These are phyloP conservation scores for Lutjanus argentimaculatus DNA, from an alignment of 2,797 vertebrate genomes.

Conservation along the genomic window DNA sequence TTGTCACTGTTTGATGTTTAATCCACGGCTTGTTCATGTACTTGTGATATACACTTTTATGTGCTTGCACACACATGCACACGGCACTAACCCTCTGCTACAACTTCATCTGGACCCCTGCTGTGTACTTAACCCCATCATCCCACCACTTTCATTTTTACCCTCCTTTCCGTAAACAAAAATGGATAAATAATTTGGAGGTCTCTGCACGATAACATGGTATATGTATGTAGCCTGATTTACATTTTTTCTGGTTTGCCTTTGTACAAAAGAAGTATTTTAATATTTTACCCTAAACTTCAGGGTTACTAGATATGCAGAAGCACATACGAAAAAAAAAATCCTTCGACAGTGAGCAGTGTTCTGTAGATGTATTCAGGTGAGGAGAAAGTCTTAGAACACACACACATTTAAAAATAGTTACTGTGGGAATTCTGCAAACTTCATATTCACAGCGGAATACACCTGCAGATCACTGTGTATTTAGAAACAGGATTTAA, in stretches of 20 bases:
- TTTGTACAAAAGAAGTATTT: background rate
- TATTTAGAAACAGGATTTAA: constrained; percentile 47
- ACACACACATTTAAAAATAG: constrained; percentile 13
- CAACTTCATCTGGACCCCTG: constrained; percentile 28
- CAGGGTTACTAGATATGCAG: background rate
- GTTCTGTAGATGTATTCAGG: background rate
- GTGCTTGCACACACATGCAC: constrained; percentile 17
- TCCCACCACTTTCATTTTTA: constrained; percentile 19
- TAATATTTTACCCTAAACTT: background rate
- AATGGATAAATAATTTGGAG: constrained; percentile 3
- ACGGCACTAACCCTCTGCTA: constrained; percentile 15
- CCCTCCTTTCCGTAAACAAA: constrained; percentile 5
- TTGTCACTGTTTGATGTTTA: constrained; percentile 62
- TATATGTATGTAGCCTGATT: constrained; percentile 3
- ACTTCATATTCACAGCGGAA: constrained; percentile 28
- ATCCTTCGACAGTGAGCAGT: background rate
- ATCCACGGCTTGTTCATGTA: constrained; percentile 46
- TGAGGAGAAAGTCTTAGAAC: background rate
- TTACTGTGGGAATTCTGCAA: constrained; percentile 26
- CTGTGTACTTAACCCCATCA: constrained; percentile 25
- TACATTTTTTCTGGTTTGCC: background rate
- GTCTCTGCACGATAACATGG: background rate
- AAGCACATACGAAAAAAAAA: background rate
- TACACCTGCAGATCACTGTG: constrained; percentile 43
- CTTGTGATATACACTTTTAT: constrained; percentile 18